Base-by-base conservation (phyloP, 2,113 vertebrate genomes). In the Cisticola juncidis region DNA sequence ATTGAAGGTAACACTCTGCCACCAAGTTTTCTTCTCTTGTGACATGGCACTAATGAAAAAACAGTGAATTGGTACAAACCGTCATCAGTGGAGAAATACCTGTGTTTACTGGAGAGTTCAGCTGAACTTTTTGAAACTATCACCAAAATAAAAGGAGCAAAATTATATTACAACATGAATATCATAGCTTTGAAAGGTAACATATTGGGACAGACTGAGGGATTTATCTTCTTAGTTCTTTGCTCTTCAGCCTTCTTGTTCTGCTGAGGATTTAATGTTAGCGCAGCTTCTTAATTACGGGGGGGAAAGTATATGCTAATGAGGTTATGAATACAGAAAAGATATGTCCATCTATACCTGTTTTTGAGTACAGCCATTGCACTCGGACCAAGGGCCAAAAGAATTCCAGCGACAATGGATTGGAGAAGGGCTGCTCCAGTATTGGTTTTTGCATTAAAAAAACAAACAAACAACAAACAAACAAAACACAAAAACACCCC, bases 321-420 rank as follows among this genome's bases (percentile, higher is more conserved):
- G 12, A 92, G 62, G 25, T 57, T n/a, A 88, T 36, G 25, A 62
- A 26, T 50, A 88, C 28, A 72, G 56, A 47, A 83, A 62, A 82
- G 5, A 26, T 56, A 4, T 25, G 35, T 80, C 66, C 25, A 3
- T 48, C 72, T 94, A 31, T 97, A 98, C 98, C 98, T 98, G 98
- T 5, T 97, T 98, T 78, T 97, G 98, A 42, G 98, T 98, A 90
- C 99, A 99, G 60, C 98, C 98, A 29, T 98, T 98, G 73, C 99
- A 99, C 57, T 98, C 98, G 3, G 99, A 99, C 99, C 99, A 99
- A 14, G 97, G 96, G 22, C 98, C 98, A 88, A 97, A 99, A 26
- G 97, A 74, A 48, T 96, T 98, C 99, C 99, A 99, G 86, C 62
- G 97, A 88, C 99, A 99, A 61, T 98, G 71, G n/a, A 99, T 60